A percentile compares a stretch with the other conserved stretches of the same genome.
These are phyloP conservation scores for Bellardia pandia DNA, from an alignment of 2,888 invertebrate genomes.

Conservation along the genomic window DNA sequence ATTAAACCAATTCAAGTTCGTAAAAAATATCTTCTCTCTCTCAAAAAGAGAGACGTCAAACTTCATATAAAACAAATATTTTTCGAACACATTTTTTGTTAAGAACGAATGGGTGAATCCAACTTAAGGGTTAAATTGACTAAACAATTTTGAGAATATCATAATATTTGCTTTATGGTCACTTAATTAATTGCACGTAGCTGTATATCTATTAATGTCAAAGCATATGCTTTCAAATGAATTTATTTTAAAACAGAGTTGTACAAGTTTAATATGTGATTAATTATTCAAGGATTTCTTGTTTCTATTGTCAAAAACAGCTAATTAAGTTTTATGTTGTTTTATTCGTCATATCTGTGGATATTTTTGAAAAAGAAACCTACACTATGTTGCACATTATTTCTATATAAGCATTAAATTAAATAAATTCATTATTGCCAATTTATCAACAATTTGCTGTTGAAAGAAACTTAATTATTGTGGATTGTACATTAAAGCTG, in stretches of 20 bases:
- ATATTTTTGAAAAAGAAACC: neutral
- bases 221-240: too few relatives aligned
- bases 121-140: too few relatives aligned
- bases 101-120: too few relatives aligned
- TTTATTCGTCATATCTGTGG: neutral
- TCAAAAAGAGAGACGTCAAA: too few relatives aligned
- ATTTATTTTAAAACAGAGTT: neutral
- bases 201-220: too few relatives aligned
- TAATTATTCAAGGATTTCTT: neutral
- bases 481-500: neutral
- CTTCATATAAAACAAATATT: too few relatives aligned
- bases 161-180: too few relatives aligned
- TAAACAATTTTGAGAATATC: too few relatives aligned
- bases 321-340: slow-evolving; percentile 15
- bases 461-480: neutral
- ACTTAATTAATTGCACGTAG: too few relatives aligned
- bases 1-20: too few relatives aligned
- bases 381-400: neutral
- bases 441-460: neutral
- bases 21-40: too few relatives aligned
- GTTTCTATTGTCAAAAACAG: neutral
- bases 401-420: neutral
- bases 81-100: too few relatives aligned
- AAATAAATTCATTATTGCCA: neutral
- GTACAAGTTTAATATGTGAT: neutral